phyloP scores from a whole-genome alignment of 2,888 invertebrate genomes.

The Torymus auratus region DNA sequence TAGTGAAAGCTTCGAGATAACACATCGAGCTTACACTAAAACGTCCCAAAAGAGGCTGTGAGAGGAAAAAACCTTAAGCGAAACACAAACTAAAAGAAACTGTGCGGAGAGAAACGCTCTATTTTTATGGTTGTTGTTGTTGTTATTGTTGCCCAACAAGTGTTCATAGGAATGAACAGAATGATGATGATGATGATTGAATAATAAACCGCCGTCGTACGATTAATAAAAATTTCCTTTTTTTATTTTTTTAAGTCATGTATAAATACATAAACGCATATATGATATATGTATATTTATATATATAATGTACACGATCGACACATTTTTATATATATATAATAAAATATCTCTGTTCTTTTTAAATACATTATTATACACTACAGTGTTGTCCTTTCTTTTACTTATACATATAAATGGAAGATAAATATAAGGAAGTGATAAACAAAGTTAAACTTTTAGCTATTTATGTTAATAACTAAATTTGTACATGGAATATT shows the following conservation, averaged over 20 bases:
- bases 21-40: background rate
- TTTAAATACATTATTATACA: conserved; percentile 37
- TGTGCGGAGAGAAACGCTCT: too few species aligned
- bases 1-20: background rate
- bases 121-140: too few species aligned
- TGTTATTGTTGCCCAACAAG: too few species aligned
- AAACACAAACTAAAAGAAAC: too few species aligned
- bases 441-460: background rate
- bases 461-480: too few species aligned
- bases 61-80: conserved; percentile 17
- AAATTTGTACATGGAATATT: background rate
- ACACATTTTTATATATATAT: conserved; percentile 40
- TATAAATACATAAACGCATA: conserved; percentile 48
- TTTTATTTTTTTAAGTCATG: conserved; percentile 45
- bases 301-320: conserved; percentile 46
- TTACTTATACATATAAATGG: conserved; percentile 17
- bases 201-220: background rate
- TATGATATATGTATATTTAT: background rate
- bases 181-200: too few species aligned
- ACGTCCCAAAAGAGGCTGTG: conserved; percentile 47
- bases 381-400: conserved; percentile 8
- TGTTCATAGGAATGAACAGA: too few species aligned
- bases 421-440: conserved; percentile 5
- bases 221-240: conserved; percentile 38
- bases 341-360: conserved; percentile 49